A percentile compares a stretch with the other conserved stretches of the same genome.
Evolutionary conservation across 2,797 vertebrate species (phyloP).

Genomic region (Diglossa cyanea): DNA sequence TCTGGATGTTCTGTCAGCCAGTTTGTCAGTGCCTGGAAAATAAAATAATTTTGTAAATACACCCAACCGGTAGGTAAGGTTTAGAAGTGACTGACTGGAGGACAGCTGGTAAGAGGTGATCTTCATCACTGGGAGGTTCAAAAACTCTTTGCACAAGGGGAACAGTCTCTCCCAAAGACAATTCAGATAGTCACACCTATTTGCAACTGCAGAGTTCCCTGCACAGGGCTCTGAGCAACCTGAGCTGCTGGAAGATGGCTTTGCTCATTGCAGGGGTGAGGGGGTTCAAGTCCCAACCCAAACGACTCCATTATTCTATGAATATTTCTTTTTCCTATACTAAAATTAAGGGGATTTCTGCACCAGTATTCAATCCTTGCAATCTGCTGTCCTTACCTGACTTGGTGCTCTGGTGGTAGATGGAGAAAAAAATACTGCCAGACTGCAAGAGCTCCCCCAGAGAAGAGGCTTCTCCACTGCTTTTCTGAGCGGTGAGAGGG

Average conservation of each 20-base stretch:
- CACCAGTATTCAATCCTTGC: neutral
- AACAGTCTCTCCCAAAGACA: neutral
- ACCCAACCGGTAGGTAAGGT: rapidly evolving
- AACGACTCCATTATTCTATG: neutral
- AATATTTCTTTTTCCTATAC: neutral
- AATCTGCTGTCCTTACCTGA: conserved; percentile 37
- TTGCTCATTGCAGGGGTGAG: neutral
- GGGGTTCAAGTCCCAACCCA: neutral
- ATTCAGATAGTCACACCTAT: neutral
- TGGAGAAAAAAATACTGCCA: conserved; percentile 80
- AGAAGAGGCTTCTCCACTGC: conserved; percentile 83
- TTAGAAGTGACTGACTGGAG: neutral
- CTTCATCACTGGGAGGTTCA: neutral
- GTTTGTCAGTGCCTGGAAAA: conserved; percentile 35
- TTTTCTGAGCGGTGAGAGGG: conserved; percentile 78
- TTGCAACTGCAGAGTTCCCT: neutral
- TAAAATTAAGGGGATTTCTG: neutral
- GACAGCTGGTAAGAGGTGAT: neutral
- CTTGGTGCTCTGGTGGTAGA: conserved; percentile 83
- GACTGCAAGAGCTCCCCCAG: conserved; percentile 88
- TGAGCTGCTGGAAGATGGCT: neutral
- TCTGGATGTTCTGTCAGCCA: conserved; percentile 19
- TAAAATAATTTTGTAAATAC: neutral
- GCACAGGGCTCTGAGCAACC: neutral
- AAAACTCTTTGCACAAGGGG: neutral